These are phyloP conservation scores for Pteromalus puparum DNA, from an alignment of 1,140 invertebrate species.

Conservation along the genomic window DNA sequence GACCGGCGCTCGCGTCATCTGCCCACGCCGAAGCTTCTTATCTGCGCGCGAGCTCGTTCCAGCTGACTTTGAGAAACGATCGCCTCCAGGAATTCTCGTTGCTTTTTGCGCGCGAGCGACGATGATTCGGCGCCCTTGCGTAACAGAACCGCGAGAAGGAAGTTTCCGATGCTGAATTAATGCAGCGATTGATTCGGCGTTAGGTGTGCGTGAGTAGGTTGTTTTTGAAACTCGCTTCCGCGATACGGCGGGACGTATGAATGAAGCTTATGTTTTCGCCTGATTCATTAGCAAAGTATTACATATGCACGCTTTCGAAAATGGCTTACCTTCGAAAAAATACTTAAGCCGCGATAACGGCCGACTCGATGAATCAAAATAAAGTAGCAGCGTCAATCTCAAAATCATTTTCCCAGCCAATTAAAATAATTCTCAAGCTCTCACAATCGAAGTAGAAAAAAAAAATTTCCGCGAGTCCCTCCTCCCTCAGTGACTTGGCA, in stretches of 20 bases:
- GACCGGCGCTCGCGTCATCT: neutral
- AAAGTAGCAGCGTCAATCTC: neutral
- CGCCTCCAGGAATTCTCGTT: neutral
- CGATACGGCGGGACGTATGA: too few species aligned
- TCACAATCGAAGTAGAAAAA: neutral
- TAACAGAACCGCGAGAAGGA: neutral
- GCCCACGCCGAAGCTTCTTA: constrained; percentile 4
- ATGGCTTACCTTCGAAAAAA: too few species aligned
- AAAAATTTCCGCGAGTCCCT: neutral
- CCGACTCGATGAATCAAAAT: too few species aligned
- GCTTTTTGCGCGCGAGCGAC: too few species aligned
- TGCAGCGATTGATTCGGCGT: constrained; percentile 8
- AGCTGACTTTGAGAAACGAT: constrained; percentile 33
- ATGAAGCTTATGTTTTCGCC: too few species aligned
- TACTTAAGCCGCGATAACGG: too few species aligned
- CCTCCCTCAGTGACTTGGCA: neutral
- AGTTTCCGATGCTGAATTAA: constrained; percentile 16
- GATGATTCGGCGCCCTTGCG: too few species aligned
- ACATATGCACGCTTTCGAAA: too few species aligned
- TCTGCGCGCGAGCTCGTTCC: neutral
- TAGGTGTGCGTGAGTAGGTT: too few species aligned
- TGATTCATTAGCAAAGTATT: too few species aligned
- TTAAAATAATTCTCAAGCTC: neutral
- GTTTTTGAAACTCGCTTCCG: too few species aligned
- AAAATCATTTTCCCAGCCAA: neutral